Evolutionary conservation across 2,113 vertebrate species (phyloP), one percentile per base, ranked within the genome.

Genomic region (Laticauda colubrina): DNA sequence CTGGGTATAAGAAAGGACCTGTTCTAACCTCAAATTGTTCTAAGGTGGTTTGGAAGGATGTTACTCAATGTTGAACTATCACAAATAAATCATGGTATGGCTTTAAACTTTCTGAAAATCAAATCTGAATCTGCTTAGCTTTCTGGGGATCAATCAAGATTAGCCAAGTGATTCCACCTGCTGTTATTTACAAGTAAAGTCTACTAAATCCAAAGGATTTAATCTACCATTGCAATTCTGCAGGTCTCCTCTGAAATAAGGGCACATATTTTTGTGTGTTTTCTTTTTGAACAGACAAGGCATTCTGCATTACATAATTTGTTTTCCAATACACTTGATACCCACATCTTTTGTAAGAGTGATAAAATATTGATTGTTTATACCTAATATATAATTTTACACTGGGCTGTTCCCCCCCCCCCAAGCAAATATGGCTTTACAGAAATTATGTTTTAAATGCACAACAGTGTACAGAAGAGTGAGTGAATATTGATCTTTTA

Each of bases 401-500:
- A 64, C 43, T 26, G 4, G 20, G 91, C 51, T 89, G 69, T 86
- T 86, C 45, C 45, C 15, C 24, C 57, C 9, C 3, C 75, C 45
- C 57, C 55, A 91, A 85, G 85, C 87, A 91, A 93, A 91, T 61
- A 90, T 86, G 85, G 75, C 39, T 85, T 87, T 91, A 56, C 86
- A 64, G 56, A 85, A 93, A 93, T 91, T 55, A 89, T 56, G 69
- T 89, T 91, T 93, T 91, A 91, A 91, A 51, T 91, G 90, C 45
- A 89, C n/a, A 54, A 20, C 34, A 89, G 48, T 24, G 55, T 61
- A 64, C 3, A 91, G 93, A 34, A 53, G 53, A 89, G 64, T 89
- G 87, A 93, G 54, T 91, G 87, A 91, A 34, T 89, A 93, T 91
- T 86, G 90, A 93, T 93, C 54, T 91, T 69, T 93, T 89, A 39